Conservation (phyloP, 1,140 invertebrate species). For the Matsumurasca onukii region DNA sequence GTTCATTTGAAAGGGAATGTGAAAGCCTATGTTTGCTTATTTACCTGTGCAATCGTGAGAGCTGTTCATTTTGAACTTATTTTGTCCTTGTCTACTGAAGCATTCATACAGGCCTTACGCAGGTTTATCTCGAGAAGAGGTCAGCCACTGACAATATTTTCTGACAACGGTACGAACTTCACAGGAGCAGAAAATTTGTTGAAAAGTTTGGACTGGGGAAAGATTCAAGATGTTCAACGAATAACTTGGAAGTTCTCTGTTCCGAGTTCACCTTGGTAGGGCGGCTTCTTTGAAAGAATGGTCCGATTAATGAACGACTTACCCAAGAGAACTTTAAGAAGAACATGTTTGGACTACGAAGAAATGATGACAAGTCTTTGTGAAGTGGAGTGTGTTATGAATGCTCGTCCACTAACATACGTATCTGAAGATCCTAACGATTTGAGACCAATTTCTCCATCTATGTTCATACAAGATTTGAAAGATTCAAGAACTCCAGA, state of each 20-base stretch:
- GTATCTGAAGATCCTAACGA: slow-evolving; percentile 41
- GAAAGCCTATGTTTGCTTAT: slow-evolving; percentile 46
- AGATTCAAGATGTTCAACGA: slow-evolving; percentile 33
- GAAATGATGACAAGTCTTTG: slow-evolving; percentile 31
- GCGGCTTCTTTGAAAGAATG: too few species aligned
- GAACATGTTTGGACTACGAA: slow-evolving; percentile 19
- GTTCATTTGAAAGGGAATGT: slow-evolving; percentile 36
- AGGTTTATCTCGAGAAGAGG: slow-evolving; percentile 45
- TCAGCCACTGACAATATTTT: slow-evolving; percentile 45
- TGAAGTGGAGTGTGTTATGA: slow-evolving; percentile 39
- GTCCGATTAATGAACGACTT: slow-evolving; percentile 39
- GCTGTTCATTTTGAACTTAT: slow-evolving; percentile 47
- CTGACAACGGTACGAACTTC: slow-evolving; percentile 50
- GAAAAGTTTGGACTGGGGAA: slow-evolving; percentile 42
- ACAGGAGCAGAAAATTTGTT: slow-evolving; percentile 42
- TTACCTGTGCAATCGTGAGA: slow-evolving; percentile 45
- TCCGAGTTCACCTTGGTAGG: slow-evolving; percentile 46
- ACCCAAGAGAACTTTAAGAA: slow-evolving; percentile 26
- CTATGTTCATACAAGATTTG: slow-evolving; percentile 41
- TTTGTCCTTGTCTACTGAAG: slow-evolving; percentile 40
- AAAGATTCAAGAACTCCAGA: slow-evolving; percentile 37
- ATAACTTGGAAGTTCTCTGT: slow-evolving; percentile 50
- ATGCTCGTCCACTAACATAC: slow-evolving; percentile 45
- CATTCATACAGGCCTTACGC: slow-evolving; percentile 42
- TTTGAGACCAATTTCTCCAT: slow-evolving; percentile 28